Conservation (phyloP, 1,140 invertebrate genomes). For the Apocrypta bakeri region DNA sequence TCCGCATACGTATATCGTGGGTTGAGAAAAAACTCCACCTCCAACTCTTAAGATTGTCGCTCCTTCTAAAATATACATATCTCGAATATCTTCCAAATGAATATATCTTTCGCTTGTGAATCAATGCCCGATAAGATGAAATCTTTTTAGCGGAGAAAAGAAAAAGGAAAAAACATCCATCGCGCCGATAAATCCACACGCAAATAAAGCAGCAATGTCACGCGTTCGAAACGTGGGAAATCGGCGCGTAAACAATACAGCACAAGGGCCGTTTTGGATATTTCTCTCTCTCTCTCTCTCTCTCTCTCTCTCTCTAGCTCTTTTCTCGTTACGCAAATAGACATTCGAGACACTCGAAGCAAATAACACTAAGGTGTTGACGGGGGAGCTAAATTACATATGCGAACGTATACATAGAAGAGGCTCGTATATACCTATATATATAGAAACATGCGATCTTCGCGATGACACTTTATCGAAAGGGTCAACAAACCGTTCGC, state of each 20-base stretch:
- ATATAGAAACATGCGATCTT: too few relatives aligned
- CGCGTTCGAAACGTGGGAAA: neutral
- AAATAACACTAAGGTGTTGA: neutral
- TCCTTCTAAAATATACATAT: neutral
- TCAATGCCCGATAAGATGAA: too few relatives aligned
- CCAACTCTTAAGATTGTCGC: neutral
- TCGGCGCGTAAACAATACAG: neutral
- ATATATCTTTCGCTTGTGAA: too few relatives aligned
- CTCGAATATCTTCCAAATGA: neutral
- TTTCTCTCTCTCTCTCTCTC: neutral
- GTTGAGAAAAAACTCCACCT: neutral
- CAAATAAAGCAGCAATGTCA: neutral
- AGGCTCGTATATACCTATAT: too few relatives aligned
- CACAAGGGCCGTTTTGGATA: neutral
- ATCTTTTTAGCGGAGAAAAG: too few relatives aligned
- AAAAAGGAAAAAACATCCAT: too few relatives aligned
- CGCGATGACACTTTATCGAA: constrained; percentile 21
- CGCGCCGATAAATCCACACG: too few relatives aligned
- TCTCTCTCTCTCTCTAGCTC: too few relatives aligned
- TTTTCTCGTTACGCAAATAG: too few relatives aligned
- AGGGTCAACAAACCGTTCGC: constrained; percentile 14
- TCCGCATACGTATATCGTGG: too few relatives aligned
- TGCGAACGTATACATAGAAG: neutral
- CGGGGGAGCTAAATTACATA: neutral
- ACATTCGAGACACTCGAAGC: too few relatives aligned